A percentile compares a stretch with the other conserved stretches of the same genome.
phyloP scores from a whole-genome alignment of 2,113 vertebrate species.

The Microcebus murinus region DNA sequence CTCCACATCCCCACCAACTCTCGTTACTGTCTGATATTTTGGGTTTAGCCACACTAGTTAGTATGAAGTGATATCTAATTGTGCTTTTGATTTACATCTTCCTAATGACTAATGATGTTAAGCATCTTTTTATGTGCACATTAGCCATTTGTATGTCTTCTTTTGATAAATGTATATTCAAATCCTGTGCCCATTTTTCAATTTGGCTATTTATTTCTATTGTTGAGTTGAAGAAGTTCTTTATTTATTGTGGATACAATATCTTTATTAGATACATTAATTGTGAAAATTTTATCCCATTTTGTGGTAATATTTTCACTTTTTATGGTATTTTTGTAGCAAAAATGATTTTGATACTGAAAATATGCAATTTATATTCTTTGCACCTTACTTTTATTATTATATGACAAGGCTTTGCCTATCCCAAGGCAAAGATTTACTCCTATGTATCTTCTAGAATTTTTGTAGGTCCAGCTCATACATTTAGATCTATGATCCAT shows the following conservation, averaged over 20 bases:
- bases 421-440: neutral
- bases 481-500: neutral
- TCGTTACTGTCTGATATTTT: neutral
- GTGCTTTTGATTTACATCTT: neutral
- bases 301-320: neutral
- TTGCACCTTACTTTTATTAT: neutral
- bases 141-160: neutral
- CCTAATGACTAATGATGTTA: neutral
- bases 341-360: neutral
- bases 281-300: neutral
- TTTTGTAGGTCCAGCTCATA: neutral
- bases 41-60: neutral
- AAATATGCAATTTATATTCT: neutral
- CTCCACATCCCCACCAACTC: neutral
- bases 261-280: neutral
- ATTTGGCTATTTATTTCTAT: neutral
- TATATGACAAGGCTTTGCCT: neutral
- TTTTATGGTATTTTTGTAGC: neutral
- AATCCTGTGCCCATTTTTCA: neutral
- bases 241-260: neutral
- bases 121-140: neutral
- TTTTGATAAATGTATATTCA: neutral
- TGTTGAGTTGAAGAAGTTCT: neutral
- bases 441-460: neutral
- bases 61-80: neutral